Evolutionary conservation across 2,888 invertebrate species (phyloP).

Genomic region (Caenorhabditis sp.): DNA sequence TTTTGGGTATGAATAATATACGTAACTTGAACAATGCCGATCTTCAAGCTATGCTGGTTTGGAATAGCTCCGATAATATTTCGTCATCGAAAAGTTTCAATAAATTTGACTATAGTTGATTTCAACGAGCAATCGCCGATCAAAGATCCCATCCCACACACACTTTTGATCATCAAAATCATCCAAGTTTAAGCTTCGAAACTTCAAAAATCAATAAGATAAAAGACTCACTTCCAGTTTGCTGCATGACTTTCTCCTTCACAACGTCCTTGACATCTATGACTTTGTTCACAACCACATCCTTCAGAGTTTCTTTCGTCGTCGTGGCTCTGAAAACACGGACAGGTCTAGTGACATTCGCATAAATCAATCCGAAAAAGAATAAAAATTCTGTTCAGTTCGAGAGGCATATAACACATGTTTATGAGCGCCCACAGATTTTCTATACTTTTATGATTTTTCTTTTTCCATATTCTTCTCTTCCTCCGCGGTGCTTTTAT

Average conservation of each 20-base stretch:
- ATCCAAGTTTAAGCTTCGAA: background rate
- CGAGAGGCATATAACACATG: conserved; percentile 20
- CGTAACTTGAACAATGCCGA: no score
- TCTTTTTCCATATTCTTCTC: background rate
- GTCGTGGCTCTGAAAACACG: conserved; percentile 71
- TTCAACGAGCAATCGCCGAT: no score
- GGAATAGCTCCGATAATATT: no score
- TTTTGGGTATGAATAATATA: no score
- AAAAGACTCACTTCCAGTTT: conserved; percentile 80
- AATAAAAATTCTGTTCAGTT: conserved; percentile 20
- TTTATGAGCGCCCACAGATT: conserved; percentile 59
- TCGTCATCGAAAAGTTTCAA: no score
- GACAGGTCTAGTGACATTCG: conserved; percentile 7
- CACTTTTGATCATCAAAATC: background rate
- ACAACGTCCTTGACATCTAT: conserved; percentile 80
- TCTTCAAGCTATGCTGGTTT: no score
- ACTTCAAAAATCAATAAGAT: background rate
- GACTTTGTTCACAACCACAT: conserved; percentile 76
- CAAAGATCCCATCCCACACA: no score
- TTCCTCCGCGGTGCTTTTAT: conserved; percentile 24
- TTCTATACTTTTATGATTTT: conserved; percentile 34
- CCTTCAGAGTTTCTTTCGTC: conserved; percentile 76
- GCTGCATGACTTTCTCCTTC: conserved; percentile 80
- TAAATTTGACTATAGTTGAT: no score
- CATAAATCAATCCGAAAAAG: conserved; percentile 40